Conservation (phyloP, 2,888 invertebrate genomes). For the Muschampia plurimacula region DNA sequence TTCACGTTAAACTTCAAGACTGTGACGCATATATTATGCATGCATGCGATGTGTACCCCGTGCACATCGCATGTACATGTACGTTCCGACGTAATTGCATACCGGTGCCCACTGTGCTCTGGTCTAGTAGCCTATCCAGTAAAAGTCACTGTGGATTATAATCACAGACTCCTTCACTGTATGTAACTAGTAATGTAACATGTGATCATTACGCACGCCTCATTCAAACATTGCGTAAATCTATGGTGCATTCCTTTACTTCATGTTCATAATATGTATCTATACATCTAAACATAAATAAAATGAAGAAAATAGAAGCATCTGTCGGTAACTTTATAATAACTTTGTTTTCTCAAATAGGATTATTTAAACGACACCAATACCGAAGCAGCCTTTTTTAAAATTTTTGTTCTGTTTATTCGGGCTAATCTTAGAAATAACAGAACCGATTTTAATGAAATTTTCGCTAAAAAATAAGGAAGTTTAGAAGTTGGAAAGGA, state of each 20-base stretch:
- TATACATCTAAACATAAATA: no score
- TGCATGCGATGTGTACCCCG: conserved; percentile 27
- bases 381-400: no score
- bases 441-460: no score
- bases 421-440: no score
- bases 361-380: no score
- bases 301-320: no score
- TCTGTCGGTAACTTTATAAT: no score
- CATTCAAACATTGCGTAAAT: not conserved
- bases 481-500: no score
- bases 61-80: conserved; percentile 36
- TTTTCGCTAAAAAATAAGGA: no score
- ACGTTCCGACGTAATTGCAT: conserved; percentile 35
- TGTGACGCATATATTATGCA: conserved; percentile 32
- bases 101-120: conserved; percentile 13
- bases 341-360: no score
- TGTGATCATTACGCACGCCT: not conserved
- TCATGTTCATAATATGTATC: no score
- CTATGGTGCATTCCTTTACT: not conserved
- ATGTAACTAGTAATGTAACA: not conserved
- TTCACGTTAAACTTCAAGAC: conserved; percentile 6
- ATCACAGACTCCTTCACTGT: not conserved
- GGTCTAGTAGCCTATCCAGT: not conserved
- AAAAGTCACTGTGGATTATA: conserved; percentile 22
- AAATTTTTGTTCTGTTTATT: no score